Percentiles rank a stretch among this genome's conserved stretches.
Evolutionary conservation across 2,888 invertebrate genomes (phyloP).

Genomic region (Bursaphelenchus okinawaensis): DNA sequence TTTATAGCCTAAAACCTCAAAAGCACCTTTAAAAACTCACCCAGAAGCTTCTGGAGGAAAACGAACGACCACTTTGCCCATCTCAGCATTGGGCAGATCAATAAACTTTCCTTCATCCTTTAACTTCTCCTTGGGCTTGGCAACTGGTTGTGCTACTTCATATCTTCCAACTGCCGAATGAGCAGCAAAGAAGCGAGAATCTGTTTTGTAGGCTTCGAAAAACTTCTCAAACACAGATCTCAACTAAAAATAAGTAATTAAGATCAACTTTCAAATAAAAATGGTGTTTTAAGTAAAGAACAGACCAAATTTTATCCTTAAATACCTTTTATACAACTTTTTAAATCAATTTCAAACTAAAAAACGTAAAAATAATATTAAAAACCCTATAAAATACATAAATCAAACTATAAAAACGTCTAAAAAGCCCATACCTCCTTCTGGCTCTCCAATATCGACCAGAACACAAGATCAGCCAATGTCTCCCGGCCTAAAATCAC

Average conservation of each 20-base stretch:
- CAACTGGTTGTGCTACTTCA: conserved; percentile 13
- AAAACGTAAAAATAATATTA: too few relatives aligned
- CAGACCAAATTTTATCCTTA: too few relatives aligned
- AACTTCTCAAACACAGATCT: not conserved
- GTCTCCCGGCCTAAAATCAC: conserved; percentile 28
- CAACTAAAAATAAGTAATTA: not conserved
- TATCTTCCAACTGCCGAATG: conserved; percentile 4
- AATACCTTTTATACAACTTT: too few relatives aligned
- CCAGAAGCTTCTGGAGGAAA: conserved; percentile 99
- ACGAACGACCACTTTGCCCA: conserved; percentile 92
- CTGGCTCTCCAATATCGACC: conserved; percentile 28
- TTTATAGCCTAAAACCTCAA: not conserved
- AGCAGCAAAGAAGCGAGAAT: not conserved
- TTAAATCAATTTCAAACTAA: not conserved
- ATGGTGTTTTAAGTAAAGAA: not conserved
- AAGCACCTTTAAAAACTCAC: conserved; percentile 60
- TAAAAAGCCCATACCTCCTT: not conserved
- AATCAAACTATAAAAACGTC: not conserved
- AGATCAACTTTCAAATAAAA: not conserved
- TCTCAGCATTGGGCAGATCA: conserved; percentile 89
- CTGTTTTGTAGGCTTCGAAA: not conserved
- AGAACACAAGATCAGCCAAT: conserved; percentile 40
- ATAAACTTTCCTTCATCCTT: conserved; percentile 93
- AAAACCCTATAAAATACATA: too few relatives aligned
- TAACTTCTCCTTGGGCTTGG: not conserved